Evolutionary conservation across 2,113 vertebrate species (phyloP).

Genomic region (Chamaetylas fuelleborni): DNA sequence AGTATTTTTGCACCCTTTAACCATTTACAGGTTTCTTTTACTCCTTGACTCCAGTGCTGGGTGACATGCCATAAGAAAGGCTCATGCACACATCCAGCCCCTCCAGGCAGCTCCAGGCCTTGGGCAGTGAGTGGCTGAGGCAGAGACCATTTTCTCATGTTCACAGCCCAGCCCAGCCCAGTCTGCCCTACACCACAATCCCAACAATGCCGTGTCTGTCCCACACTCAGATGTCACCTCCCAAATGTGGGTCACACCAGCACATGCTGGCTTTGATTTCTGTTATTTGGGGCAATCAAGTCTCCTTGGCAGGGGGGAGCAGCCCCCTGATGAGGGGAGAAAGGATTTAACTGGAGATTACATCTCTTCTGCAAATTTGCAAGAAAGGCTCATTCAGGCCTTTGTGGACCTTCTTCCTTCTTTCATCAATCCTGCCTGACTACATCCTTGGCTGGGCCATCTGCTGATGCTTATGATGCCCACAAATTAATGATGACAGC

Average conservation of each 20-base stretch:
- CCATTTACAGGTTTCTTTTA: background rate
- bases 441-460: background rate
- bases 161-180: background rate
- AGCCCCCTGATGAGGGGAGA: background rate
- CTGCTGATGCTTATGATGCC: conserved; percentile 5
- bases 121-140: background rate
- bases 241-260: conserved; percentile 26
- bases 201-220: background rate
- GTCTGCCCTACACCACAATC: accelerated
- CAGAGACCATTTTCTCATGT: background rate
- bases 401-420: background rate
- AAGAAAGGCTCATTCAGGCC: conserved; percentile 43
- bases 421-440: conserved; percentile 4
- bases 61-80: background rate
- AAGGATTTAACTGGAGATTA: conserved; percentile 50
- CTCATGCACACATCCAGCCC: background rate
- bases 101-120: background rate
- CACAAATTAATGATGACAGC: background rate
- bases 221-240: conserved; percentile 35
- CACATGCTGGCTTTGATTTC: background rate
- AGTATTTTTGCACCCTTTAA: background rate
- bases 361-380: conserved; percentile 20
- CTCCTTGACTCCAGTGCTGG: background rate
- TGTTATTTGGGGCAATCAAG: conserved; percentile 48
- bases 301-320: background rate